Evolutionary conservation across 1,140 invertebrate genomes (phyloP).

Genomic region (Cherax destructor): DNA sequence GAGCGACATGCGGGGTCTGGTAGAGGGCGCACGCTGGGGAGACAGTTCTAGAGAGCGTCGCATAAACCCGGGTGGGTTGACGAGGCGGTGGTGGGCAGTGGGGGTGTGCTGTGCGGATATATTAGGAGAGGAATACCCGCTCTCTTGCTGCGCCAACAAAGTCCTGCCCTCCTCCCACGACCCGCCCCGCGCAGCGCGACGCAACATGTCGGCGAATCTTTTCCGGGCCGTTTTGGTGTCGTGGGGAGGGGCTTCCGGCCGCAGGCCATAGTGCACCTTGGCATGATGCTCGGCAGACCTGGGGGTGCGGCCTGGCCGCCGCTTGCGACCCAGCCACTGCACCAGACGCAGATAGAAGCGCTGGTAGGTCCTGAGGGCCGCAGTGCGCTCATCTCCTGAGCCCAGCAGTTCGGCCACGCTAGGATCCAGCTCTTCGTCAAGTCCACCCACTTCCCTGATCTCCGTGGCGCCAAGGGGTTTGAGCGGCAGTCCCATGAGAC

Average conservation of each 20-base stretch:
- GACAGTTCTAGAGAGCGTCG: slow-evolving; percentile 66
- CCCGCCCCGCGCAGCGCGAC: slow-evolving; percentile 61
- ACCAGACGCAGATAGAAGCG: slow-evolving; percentile 66
- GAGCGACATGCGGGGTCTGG: slow-evolving; percentile 67
- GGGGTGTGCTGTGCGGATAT: slow-evolving; percentile 71
- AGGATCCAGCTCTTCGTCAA: not conserved
- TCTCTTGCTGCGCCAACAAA: slow-evolving; percentile 67
- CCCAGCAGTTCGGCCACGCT: slow-evolving; percentile 56
- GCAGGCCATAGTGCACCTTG: slow-evolving; percentile 63
- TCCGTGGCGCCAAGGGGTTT: slow-evolving; percentile 31
- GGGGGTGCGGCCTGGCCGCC: slow-evolving; percentile 53
- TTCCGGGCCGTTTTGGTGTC: slow-evolving; percentile 64
- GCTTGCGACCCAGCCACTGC: slow-evolving; percentile 67
- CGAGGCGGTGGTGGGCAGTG: slow-evolving; percentile 66
- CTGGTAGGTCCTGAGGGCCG: slow-evolving; percentile 50
- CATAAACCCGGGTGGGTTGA: slow-evolving; percentile 61
- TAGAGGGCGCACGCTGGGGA: slow-evolving; percentile 60
- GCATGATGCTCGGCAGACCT: slow-evolving; percentile 63
- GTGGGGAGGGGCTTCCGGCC: slow-evolving; percentile 50
- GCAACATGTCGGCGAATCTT: slow-evolving; percentile 63
- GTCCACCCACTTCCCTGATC: not conserved
- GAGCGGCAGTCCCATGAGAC: slow-evolving; percentile 59
- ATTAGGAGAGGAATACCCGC: slow-evolving; percentile 71
- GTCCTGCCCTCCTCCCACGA: slow-evolving; percentile 71
- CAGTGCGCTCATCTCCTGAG: slow-evolving; percentile 45